Conservation (phyloP, 2,888 invertebrate species). For the Patella ulyssiponensis region DNA sequence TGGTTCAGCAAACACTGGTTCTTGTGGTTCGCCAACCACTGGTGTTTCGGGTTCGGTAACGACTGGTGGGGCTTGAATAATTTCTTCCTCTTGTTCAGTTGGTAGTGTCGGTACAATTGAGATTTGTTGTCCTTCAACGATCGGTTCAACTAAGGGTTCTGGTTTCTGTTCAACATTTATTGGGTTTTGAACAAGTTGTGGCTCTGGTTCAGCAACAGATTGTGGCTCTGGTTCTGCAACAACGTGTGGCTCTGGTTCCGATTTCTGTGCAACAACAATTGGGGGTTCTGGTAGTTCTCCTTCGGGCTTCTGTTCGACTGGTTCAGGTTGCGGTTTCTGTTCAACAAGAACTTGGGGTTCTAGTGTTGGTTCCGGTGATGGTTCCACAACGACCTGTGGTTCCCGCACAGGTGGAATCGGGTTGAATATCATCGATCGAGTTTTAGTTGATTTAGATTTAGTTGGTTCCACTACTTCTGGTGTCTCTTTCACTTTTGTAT, state of each 20-base stretch:
- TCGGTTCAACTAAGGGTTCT: not conserved
- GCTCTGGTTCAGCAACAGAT: not conserved
- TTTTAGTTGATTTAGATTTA: too few species aligned
- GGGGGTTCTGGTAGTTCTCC: slow-evolving; percentile 1
- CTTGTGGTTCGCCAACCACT: too few species aligned
- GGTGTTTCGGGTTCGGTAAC: too few species aligned
- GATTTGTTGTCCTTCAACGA: not conserved
- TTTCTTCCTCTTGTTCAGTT: not conserved
- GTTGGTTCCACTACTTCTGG: not conserved
- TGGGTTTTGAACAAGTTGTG: not conserved
- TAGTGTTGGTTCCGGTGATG: not conserved
- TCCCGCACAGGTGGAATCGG: not conserved
- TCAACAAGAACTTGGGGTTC: slow-evolving; percentile 11
- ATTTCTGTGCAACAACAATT: not conserved
- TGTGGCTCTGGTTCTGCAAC: not conserved
- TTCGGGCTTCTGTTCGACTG: not conserved
- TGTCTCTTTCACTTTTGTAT: not conserved
- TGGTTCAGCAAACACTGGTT: too few species aligned
- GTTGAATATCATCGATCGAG: too few species aligned
- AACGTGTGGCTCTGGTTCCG: not conserved
- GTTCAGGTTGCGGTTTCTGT: not conserved
- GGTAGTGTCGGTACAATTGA: not conserved
- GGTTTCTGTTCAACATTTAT: not conserved
- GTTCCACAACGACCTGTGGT: not conserved
- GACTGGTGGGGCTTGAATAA: too few species aligned